These are phyloP conservation scores for Engystomops pustulosus DNA, from an alignment of 2,113 vertebrate genomes.

Conservation along the genomic window DNA sequence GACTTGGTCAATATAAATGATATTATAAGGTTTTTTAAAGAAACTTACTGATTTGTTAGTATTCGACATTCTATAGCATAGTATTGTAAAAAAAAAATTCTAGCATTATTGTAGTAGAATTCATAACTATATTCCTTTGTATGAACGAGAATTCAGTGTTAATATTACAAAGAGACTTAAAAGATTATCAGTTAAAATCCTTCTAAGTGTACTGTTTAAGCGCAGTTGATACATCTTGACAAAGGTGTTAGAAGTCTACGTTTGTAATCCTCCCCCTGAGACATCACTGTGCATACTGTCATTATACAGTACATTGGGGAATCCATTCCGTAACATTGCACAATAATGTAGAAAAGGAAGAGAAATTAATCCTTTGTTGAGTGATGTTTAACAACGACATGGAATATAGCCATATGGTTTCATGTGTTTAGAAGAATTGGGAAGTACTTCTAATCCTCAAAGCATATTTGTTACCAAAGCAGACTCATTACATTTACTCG, in stretches of 20 bases:
- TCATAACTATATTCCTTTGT: not conserved
- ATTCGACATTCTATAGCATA: too few relatives aligned
- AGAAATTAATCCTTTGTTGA: not conserved
- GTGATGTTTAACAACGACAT: not conserved
- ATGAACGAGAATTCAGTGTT: not conserved
- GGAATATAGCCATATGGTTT: not conserved
- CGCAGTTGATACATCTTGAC: not conserved
- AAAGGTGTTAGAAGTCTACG: not conserved
- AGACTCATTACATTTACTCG: not conserved
- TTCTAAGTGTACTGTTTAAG: not conserved
- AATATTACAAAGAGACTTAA: not conserved
- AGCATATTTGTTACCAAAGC: not conserved
- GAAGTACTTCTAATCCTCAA: not conserved
- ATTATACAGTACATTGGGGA: not conserved
- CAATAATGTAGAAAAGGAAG: not conserved
- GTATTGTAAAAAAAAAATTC: too few relatives aligned
- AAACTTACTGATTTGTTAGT: too few relatives aligned
- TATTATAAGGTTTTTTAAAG: too few relatives aligned
- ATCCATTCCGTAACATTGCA: not conserved
- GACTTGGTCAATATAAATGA: too few relatives aligned
- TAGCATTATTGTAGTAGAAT: too few relatives aligned
- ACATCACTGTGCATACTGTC: not conserved
- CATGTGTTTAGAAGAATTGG: not conserved
- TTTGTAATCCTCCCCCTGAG: not conserved
- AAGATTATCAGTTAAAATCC: not conserved